Conservation (phyloP, 2,888 invertebrate genomes). For the Stictocephala bisonia region DNA sequence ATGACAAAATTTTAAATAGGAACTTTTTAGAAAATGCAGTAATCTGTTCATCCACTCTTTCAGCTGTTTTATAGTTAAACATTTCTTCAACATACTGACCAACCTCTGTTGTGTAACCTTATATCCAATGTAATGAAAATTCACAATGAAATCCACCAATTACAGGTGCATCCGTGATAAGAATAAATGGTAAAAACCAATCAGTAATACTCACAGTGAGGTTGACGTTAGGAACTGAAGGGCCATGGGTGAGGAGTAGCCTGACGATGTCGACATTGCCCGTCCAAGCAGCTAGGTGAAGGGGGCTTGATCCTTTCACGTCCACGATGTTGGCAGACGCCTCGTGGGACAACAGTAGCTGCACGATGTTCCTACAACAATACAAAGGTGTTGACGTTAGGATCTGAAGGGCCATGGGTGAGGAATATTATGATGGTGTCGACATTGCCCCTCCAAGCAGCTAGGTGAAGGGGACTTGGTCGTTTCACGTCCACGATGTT, state of each 20-base stretch:
- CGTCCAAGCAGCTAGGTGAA: slow-evolving; percentile 95
- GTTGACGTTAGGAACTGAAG: slow-evolving; percentile 86
- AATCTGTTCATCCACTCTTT: too few relatives aligned
- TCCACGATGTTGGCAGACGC: slow-evolving; percentile 92
- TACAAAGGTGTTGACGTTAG: too few relatives aligned
- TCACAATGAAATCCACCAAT: too few relatives aligned
- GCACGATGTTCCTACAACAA: slow-evolving; percentile 81
- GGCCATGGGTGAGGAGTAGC: slow-evolving; percentile 83
- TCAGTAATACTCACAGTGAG: slow-evolving; percentile 78
- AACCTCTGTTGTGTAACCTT: too few relatives aligned
- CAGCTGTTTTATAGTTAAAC: too few relatives aligned
- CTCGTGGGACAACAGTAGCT: slow-evolving; percentile 82
- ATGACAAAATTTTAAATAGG: too few relatives aligned
- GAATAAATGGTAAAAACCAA: too few relatives aligned
- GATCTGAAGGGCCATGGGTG: slow-evolving; percentile 79
- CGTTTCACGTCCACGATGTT: slow-evolving; percentile 91
- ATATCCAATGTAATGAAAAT: too few relatives aligned
- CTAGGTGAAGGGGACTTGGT: slow-evolving; percentile 91
- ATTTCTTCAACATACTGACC: too few relatives aligned
- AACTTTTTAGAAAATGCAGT: too few relatives aligned
- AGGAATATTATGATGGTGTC: slow-evolving; percentile 89
- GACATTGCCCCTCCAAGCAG: slow-evolving; percentile 93
- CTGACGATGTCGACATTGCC: slow-evolving; percentile 91
- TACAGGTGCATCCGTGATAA: too few relatives aligned
- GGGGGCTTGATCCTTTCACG: slow-evolving; percentile 89